Base-by-base conservation (phyloP, 2,888 invertebrate species). In the Vanessa cardui region DNA sequence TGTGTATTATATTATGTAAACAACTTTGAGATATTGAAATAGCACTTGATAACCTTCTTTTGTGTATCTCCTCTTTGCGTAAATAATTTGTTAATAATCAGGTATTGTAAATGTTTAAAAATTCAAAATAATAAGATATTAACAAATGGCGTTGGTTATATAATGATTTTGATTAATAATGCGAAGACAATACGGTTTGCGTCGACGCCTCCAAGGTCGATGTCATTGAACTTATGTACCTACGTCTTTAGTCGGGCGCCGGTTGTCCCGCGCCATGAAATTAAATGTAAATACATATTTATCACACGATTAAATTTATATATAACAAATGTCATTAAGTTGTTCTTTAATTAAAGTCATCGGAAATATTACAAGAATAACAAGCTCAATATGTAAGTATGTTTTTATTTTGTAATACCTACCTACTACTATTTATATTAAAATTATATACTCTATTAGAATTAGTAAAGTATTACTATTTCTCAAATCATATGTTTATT, bases 201-300 rank as follows among this genome's bases (percentile, higher is more conserved):
- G 84, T 81, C 84, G 85, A 78, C 83, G 82, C 79, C 84, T 82
- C 76, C 91, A 91, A 91, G 91, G 91, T 91, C 88, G 85, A 82
- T 89, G 86, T 88, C 87, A 74, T 81, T 89, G 89, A 90, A 90
- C 91, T 79, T 83, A 21, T 50, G 50, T 52, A 84, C 85, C 87
- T 88, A 83, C 88, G 86, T 85, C 81, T 87, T 87, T 86, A 79
- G 80, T 83, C 69, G 72, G 76, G 76, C 76, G 77, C 74, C 71
- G 60, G 76, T 70, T 74, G 61, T 65, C 65, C 58, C 70, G 69
- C 72, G 76, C 75, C 78, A 75, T 81, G 78, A 83, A 83, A 83
- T 65, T 58, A 65, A 71, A 58, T 58, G 64, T 58, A 58, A 45
- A 49, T 49, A 65, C 39, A 58, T 62, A 66, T 62, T 63, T 52